Conservation (phyloP, 1,140 invertebrate genomes). For the Daktulosphaira vitifoliae region DNA sequence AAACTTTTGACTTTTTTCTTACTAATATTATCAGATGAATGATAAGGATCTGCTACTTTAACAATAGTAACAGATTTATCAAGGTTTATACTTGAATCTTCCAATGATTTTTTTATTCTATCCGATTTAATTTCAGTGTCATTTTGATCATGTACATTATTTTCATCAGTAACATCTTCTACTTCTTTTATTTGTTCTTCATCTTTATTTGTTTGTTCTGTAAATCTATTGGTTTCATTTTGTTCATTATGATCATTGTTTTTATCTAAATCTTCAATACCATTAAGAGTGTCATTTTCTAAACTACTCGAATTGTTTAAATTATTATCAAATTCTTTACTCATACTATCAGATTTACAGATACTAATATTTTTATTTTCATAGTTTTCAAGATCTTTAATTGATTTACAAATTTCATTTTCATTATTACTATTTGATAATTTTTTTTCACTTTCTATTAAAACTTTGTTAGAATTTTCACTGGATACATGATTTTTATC, state of each 20-base stretch:
- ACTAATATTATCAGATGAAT: conserved; percentile 17
- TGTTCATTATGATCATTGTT: conserved; percentile 7
- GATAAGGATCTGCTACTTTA: conserved; percentile 11
- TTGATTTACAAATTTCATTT: no score
- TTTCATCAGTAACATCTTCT: conserved; percentile 7
- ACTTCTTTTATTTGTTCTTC: conserved; percentile 31
- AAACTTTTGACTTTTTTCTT: conserved; percentile 45
- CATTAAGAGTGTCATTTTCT: conserved; percentile 15
- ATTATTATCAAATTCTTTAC: conserved; percentile 33
- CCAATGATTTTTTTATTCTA: conserved; percentile 34
- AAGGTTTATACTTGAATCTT: conserved; percentile 32
- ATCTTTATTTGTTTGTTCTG: neutral
- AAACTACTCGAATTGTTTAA: neutral
- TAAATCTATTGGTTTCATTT: conserved; percentile 5
- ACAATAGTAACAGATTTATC: conserved; percentile 20
- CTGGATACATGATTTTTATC: conserved; percentile 26
- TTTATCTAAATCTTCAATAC: conserved; percentile 11
- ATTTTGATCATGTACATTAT: conserved; percentile 23
- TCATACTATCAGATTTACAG: conserved; percentile 36
- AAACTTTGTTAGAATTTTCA: conserved; percentile 27
- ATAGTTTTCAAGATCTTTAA: conserved; percentile 34
- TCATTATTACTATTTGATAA: conserved; percentile 14
- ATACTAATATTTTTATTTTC: conserved; percentile 35
- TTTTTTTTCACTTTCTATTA: conserved; percentile 25
- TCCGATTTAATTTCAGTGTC: conserved; percentile 31